Conservation (phyloP, 2,797 vertebrate species). For the Cirrhinus molitorella region DNA sequence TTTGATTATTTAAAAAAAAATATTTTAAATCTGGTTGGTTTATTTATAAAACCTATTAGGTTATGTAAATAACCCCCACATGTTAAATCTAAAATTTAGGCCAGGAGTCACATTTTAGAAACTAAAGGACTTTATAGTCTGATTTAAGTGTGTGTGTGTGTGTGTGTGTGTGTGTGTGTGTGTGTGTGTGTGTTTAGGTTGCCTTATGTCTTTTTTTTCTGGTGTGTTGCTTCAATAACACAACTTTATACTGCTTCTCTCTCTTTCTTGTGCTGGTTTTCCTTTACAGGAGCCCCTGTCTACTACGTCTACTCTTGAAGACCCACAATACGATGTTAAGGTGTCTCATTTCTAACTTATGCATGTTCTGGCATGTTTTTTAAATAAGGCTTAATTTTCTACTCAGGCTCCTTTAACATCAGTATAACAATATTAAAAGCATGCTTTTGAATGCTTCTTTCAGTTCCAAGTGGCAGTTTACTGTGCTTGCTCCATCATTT, state of each 20-base stretch:
- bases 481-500: not conserved
- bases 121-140: not conserved
- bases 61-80: too few relatives aligned
- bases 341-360: slow-evolving; percentile 71
- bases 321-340: slow-evolving; percentile 81
- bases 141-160: too few relatives aligned
- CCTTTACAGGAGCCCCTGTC: slow-evolving; percentile 81
- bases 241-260: slow-evolving; percentile 65
- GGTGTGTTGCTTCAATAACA: not conserved
- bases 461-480: not conserved
- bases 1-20: too few relatives aligned
- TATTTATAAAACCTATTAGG: too few relatives aligned
- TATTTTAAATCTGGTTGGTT: too few relatives aligned
- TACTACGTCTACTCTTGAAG: slow-evolving; percentile 80
- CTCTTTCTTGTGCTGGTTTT: slow-evolving; percentile 64
- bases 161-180: too few relatives aligned
- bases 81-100: too few relatives aligned
- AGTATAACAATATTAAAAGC: not conserved
- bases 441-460: not conserved
- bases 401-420: not conserved
- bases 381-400: not conserved
- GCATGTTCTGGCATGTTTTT: slow-evolving; percentile 35
- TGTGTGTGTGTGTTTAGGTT: slow-evolving; percentile 19
- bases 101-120: not conserved
- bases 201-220: slow-evolving; percentile 3